Conservation (phyloP, 2,113 vertebrate species). For the Kryptolebias marmoratus region DNA sequence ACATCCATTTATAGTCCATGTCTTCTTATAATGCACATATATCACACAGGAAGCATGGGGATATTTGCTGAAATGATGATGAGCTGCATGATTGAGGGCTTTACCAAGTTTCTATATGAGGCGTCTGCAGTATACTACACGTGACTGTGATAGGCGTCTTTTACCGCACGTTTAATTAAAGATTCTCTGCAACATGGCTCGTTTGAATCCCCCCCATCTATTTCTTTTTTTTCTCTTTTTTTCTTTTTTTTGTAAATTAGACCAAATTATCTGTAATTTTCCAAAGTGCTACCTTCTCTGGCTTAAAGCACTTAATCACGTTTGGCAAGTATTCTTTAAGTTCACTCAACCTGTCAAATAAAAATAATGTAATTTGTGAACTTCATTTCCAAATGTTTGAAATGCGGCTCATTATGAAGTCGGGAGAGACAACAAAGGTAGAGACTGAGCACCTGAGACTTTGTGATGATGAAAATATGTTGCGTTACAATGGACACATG, state of each 20-base stretch:
- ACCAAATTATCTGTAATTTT: conserved; percentile 82
- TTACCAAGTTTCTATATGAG: conserved; percentile 52
- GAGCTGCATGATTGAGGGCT: conserved; percentile 22
- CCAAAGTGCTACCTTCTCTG: conserved; percentile 75
- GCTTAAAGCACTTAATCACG: conserved; percentile 68
- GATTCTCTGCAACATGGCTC: conserved; percentile 58
- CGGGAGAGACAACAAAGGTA: conserved; percentile 3
- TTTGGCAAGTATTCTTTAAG: conserved; percentile 72
- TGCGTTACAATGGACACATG: background rate
- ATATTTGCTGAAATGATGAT: conserved; percentile 50
- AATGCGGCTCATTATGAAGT: conserved; percentile 14
- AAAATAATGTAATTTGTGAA: conserved; percentile 50
- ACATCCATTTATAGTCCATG: conserved; percentile 55
- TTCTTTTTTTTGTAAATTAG: conserved; percentile 68
- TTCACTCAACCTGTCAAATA: conserved; percentile 59
- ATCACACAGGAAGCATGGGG: conserved; percentile 39
- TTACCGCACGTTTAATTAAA: conserved; percentile 75
- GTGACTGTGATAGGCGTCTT: conserved; percentile 62
- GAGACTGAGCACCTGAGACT: conserved; percentile 11
- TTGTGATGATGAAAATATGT: conserved; percentile 1
- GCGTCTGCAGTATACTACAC: conserved; percentile 37
- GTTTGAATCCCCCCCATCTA: conserved; percentile 51
- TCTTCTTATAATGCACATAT: conserved; percentile 44
- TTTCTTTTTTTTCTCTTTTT: conserved; percentile 26
- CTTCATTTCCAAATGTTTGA: conserved; percentile 48